phyloP scores from a whole-genome alignment of 2,113 vertebrate genomes.

The Probosciger aterrimus region DNA sequence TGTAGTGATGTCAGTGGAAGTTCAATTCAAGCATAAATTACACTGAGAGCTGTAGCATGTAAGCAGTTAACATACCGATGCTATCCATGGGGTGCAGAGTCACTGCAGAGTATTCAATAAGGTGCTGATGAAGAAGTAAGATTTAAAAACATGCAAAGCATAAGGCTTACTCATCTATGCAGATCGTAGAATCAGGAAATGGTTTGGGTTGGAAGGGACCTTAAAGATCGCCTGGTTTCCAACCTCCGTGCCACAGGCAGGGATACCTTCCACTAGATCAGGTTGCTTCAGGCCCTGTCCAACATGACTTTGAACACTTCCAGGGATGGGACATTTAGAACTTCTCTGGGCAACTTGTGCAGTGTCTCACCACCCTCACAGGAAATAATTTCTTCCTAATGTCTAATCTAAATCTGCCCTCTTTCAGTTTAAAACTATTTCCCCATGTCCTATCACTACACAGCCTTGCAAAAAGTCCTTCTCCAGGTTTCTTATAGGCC shows the following conservation, averaged over 20 bases:
- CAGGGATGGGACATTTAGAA: background rate
- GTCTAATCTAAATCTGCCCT: background rate
- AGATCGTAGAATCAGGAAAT: background rate
- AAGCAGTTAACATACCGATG: background rate
- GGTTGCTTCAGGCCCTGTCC: background rate
- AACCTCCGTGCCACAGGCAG: background rate
- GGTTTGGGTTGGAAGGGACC: background rate
- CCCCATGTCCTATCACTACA: background rate
- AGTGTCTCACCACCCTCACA: background rate
- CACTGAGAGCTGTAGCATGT: background rate
- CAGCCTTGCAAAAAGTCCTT: background rate
- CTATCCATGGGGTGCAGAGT: background rate
- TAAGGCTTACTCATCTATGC: background rate
- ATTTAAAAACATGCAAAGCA: background rate
- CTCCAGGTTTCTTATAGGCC: background rate
- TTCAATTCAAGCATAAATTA: background rate
- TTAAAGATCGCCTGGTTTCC: background rate
- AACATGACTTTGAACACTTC: background rate
- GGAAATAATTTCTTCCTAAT: background rate
- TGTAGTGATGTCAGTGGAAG: background rate
- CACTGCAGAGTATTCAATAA: background rate
- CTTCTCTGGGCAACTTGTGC: background rate
- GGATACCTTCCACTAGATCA: background rate
- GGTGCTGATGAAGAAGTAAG: background rate
- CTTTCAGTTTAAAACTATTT: background rate